Conservation (phyloP, 2,113 vertebrate genomes). For the Pterophyllum scalare region DNA sequence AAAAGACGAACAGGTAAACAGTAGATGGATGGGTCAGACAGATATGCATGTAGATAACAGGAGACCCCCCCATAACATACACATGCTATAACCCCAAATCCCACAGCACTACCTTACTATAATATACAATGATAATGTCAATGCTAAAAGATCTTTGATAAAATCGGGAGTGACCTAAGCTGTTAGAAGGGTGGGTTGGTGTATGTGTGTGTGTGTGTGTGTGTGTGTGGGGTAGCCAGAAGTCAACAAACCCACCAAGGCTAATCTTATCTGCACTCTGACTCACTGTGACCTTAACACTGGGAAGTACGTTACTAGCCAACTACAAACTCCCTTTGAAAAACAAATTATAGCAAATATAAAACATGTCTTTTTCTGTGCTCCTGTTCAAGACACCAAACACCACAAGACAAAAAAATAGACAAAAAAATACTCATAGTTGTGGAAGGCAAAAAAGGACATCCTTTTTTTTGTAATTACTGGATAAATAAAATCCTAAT, state of each 20-base stretch:
- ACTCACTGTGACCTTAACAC: not conserved
- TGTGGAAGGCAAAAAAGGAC: not conserved
- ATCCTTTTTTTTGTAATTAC: not conserved
- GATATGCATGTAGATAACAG: slow-evolving; percentile 15
- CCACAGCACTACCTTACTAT: slow-evolving; percentile 12
- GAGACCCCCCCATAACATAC: not conserved
- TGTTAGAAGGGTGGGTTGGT: slow-evolving; percentile 27
- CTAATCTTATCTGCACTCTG: slow-evolving; percentile 1
- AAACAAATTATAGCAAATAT: not conserved
- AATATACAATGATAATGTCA: slow-evolving; percentile 49
- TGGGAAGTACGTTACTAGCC: not conserved
- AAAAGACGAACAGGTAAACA: slow-evolving; percentile 22
- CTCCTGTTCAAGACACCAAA: not conserved
- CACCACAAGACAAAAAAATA: not conserved
- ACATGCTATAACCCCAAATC: not conserved
- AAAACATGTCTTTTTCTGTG: not conserved
- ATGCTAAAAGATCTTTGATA: slow-evolving; percentile 48
- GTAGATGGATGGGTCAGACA: not conserved
- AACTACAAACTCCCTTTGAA: not conserved
- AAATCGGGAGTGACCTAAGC: slow-evolving; percentile 73
- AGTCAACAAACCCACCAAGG: not conserved
- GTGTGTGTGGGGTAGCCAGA: not conserved
- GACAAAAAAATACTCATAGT: not conserved
- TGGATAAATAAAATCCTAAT: not conserved
- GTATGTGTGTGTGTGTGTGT: not conserved